Conservation (phyloP, 2,888 invertebrate genomes). For the Byasa hedistus region DNA sequence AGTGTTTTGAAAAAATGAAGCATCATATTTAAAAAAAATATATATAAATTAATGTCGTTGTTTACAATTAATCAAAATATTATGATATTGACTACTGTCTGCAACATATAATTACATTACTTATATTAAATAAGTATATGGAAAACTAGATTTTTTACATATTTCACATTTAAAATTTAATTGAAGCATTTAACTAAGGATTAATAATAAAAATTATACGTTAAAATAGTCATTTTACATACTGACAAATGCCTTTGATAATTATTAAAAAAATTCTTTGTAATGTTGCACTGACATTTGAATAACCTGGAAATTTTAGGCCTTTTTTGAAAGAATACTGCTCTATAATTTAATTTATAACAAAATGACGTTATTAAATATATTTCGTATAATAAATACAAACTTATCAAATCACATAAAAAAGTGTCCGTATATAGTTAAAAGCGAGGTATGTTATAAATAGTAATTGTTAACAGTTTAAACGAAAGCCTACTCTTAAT, state of each 20-base stretch:
- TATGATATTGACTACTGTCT: too few relatives aligned
- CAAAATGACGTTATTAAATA: slow-evolving; percentile 64
- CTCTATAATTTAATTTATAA: slow-evolving; percentile 28
- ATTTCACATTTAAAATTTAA: too few relatives aligned
- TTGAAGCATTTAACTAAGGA: too few relatives aligned
- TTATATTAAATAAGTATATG: too few relatives aligned
- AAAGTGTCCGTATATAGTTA: slow-evolving; percentile 45
- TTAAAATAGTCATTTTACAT: not conserved
- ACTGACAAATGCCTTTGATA: not conserved
- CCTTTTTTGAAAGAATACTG: slow-evolving; percentile 18
- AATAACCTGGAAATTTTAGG: slow-evolving; percentile 32
- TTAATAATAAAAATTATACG: too few relatives aligned
- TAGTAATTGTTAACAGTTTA: not conserved
- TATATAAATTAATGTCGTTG: too few relatives aligned
- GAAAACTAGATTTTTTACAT: too few relatives aligned
- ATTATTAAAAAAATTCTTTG: not conserved
- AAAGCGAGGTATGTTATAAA: slow-evolving; percentile 53
- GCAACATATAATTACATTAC: too few relatives aligned
- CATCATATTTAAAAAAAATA: not conserved
- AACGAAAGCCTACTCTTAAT: not conserved
- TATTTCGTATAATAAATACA: slow-evolving; percentile 46
- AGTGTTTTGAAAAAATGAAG: not conserved
- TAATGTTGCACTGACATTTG: slow-evolving; percentile 30
- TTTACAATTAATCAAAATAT: too few relatives aligned
- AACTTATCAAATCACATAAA: slow-evolving; percentile 49